phyloP scores from a whole-genome alignment of 2,113 vertebrate species.

The Murina feae region DNA sequence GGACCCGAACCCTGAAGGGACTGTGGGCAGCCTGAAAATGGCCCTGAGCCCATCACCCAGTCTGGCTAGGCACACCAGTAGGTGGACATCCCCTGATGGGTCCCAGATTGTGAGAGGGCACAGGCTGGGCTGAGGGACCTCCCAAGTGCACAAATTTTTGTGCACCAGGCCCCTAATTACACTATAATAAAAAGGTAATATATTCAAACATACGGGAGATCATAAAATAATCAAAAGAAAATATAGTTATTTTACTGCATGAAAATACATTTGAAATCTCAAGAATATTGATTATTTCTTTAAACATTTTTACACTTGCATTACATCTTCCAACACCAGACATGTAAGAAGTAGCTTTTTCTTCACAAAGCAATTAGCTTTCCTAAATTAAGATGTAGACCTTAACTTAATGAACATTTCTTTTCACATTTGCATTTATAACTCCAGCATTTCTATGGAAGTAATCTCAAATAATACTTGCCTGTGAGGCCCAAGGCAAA shows the following conservation, averaged over 20 bases:
- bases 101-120: no score
- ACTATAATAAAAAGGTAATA: background rate
- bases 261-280: background rate
- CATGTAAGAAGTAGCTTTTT: background rate
- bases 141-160: no score
- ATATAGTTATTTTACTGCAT: accelerated
- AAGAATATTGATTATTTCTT: background rate
- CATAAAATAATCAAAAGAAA: background rate
- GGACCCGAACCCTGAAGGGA: no score
- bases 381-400: constrained; percentile 35
- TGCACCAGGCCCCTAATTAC: no score
- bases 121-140: no score
- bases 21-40: no score
- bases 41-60: no score
- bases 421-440: background rate
- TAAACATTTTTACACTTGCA: background rate
- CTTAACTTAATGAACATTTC: constrained; percentile 13
- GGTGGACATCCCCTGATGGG: no score
- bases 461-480: background rate
- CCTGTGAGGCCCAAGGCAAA: constrained; percentile 4
- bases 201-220: background rate
- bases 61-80: no score
- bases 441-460: background rate
- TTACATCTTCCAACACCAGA: background rate
- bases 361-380: background rate